These are phyloP conservation scores for Lepidurus packardi DNA, from an alignment of 1,140 invertebrate genomes.

Conservation along the genomic window DNA sequence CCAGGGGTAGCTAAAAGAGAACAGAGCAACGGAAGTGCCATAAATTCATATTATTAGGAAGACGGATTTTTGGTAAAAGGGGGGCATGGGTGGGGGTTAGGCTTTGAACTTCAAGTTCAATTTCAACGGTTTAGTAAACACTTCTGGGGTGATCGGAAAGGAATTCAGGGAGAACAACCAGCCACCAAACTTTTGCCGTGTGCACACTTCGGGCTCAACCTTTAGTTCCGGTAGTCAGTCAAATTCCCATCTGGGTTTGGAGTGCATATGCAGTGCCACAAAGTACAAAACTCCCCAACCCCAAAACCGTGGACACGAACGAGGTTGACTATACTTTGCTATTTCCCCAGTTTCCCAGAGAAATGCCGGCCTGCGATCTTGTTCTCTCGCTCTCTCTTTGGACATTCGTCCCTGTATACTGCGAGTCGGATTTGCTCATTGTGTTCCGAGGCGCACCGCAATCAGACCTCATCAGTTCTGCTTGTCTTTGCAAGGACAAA, in stretches of 20 bases:
- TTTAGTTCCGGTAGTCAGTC: conserved; percentile 21
- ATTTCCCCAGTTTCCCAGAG: background rate
- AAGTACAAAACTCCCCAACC: background rate
- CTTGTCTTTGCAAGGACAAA: conserved; percentile 14
- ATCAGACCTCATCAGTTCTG: conserved; percentile 13
- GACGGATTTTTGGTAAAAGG: background rate
- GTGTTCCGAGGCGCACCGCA: conserved; percentile 6
- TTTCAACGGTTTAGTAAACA: background rate
- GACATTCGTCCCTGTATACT: background rate
- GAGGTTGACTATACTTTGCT: background rate
- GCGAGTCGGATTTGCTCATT: conserved; percentile 10
- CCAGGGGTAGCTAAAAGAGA: background rate
- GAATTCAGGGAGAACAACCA: background rate
- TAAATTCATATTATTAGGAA: conserved; percentile 16
- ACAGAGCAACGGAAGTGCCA: conserved; percentile 13
- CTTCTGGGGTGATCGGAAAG: background rate
- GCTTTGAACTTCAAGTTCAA: background rate
- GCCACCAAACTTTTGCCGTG: background rate
- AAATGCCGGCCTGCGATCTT: background rate
- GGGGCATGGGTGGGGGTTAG: background rate
- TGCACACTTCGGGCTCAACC: conserved; percentile 3
- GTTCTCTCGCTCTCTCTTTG: background rate
- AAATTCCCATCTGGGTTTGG: conserved; percentile 4
- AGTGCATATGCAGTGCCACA: background rate
- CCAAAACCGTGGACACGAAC: background rate